These are phyloP conservation scores for Coecobrya sp. DNA, from an alignment of 2,888 invertebrate species.

Conservation along the genomic window DNA sequence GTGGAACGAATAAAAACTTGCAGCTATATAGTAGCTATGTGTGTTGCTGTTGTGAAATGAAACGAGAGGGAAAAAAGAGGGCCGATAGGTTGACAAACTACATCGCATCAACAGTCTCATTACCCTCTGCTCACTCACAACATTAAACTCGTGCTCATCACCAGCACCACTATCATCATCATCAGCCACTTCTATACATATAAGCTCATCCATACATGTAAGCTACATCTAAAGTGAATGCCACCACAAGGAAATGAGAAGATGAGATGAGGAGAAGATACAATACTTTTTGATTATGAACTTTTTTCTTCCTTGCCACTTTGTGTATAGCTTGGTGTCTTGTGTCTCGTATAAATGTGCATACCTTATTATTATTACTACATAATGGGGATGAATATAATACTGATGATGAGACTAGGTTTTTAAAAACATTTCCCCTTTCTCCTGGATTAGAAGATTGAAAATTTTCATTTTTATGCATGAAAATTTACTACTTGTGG, in stretches of 20 bases:
- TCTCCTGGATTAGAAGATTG: constrained; percentile 65
- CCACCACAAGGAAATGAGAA: constrained; percentile 57
- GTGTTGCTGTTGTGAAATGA: constrained; percentile 42
- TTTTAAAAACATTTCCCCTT: constrained; percentile 31
- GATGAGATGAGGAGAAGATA: constrained; percentile 63
- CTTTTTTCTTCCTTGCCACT: constrained; percentile 43
- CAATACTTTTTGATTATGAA: constrained; percentile 73
- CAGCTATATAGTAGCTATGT: not conserved
- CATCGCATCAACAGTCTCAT: constrained; percentile 74
- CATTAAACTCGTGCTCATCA: constrained; percentile 75
- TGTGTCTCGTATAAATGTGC: constrained; percentile 35
- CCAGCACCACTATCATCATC: constrained; percentile 47
- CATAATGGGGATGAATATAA: constrained; percentile 7
- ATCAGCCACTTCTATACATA: not conserved
- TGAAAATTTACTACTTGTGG: constrained; percentile 55
- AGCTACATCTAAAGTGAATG: constrained; percentile 66
- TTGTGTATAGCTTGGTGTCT: not conserved
- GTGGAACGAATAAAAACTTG: constrained; percentile 76
- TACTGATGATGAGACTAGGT: not conserved
- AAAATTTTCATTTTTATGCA: constrained; percentile 75
- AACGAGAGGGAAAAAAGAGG: constrained; percentile 61
- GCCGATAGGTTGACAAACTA: constrained; percentile 83
- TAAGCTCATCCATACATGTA: not conserved
- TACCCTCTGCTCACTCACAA: constrained; percentile 68
- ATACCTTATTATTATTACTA: constrained; percentile 11